phyloP scores from a whole-genome alignment of 2,797 vertebrate species.

The Eulemur rubriventer region DNA sequence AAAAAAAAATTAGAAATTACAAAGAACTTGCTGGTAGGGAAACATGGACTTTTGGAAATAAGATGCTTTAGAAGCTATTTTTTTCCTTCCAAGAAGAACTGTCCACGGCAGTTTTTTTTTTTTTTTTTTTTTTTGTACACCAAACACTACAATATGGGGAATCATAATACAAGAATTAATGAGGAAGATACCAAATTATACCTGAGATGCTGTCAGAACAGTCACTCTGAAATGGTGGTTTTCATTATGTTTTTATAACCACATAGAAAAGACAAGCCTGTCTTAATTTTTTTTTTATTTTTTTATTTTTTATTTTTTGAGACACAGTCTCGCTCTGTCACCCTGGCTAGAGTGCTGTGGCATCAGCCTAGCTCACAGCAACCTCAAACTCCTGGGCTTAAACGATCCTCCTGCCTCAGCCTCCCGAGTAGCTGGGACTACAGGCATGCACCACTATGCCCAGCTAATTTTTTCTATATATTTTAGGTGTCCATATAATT shows the following conservation, averaged over 20 bases:
- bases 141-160: background rate
- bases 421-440: too few species aligned
- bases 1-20: background rate
- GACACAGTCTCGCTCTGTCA: too few species aligned
- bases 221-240: background rate
- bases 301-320: too few species aligned
- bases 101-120: background rate
- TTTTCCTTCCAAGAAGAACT: background rate
- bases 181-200: background rate
- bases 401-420: too few species aligned
- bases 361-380: too few species aligned
- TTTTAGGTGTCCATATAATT: too few species aligned
- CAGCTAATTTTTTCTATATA: too few species aligned
- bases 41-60: background rate
- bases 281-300: too few species aligned
- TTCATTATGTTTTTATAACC: background rate
- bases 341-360: too few species aligned
- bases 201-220: background rate
- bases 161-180: background rate
- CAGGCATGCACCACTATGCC: too few species aligned
- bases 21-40: background rate
- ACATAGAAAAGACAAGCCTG: background rate
- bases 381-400: too few species aligned
- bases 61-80: background rate
- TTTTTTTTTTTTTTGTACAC: background rate